Evolutionary conservation across 2,888 invertebrate species (phyloP), one percentile per base, ranked within the genome.

Genomic region (Oscheius onirici): DNA sequence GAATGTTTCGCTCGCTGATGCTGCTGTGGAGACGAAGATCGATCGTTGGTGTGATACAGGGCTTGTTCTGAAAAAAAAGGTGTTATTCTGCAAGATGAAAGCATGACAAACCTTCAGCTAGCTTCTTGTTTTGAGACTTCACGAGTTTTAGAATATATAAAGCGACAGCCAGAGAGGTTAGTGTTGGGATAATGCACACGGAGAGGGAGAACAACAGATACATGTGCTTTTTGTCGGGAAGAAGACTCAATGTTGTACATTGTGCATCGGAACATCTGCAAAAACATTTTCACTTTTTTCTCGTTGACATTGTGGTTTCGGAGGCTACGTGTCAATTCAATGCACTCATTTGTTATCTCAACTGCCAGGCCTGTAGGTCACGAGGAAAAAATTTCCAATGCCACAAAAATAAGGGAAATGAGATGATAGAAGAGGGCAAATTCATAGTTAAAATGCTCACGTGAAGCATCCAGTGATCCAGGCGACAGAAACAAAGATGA

Each of bases 111-210:
- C 77, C 75, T 72, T 75, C 73, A 3, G 76, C 73, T 11, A 86
- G 71, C 69, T 83, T 84, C 46, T 76, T 80, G 24, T 80, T 71
- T 66, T 86, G 86, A 2, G 75, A 75, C 0, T 80, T 75, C 10
- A 86, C 85, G 22, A 86, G 80, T 43, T 83, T 83, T 69, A 86
- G 71, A 46, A 86, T 84, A 71, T 86, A 86, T 40, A 84, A 71
- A 13, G 85, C 85, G 0, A 86, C 86, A 13, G 75, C 76, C 15
- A 86, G 73, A 13, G 86, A 87, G 2, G 86, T 86, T 11, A 87
- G 44, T 11, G 82, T 85, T 8, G 86, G 86, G 2, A 82, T 74
- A 22, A 86, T 84, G 13, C 86, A 84, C 0, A 83, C 86, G 22
- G 79, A 80, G 3, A 84, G 43, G 20, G 77, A 75, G 71, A 80